These are phyloP conservation scores for Stichodactyla mertensii DNA, from an alignment of 64 coral and sea anemone species.

Conservation along the genomic window DNA sequence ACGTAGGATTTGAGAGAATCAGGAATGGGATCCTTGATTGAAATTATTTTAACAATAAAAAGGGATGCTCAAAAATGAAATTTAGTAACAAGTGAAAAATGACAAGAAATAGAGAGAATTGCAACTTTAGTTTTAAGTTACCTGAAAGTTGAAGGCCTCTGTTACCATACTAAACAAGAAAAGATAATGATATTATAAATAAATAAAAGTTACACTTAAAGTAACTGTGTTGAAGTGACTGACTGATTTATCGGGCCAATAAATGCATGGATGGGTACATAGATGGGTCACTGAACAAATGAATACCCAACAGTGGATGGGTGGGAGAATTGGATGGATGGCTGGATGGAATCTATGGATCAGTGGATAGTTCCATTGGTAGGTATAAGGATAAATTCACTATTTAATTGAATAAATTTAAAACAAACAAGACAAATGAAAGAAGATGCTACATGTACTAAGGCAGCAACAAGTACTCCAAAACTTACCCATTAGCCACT, in stretches of 20 bases:
- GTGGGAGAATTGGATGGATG: background rate
- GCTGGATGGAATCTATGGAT: background rate
- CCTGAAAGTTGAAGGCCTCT: constrained; percentile 92
- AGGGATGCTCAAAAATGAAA: no score
- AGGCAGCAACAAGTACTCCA: background rate
- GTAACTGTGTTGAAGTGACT: no score
- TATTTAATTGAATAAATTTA: background rate
- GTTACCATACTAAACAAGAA: constrained; percentile 55
- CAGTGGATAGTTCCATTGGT: background rate
- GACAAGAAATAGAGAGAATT: no score
- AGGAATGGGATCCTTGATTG: no score
- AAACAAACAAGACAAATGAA: background rate
- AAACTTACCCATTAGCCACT: constrained; percentile 70
- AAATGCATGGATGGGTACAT: background rate
- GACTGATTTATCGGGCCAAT: no score
- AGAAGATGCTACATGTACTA: background rate
- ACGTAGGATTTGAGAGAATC: no score
- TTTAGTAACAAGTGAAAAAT: no score
- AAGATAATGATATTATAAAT: background rate
- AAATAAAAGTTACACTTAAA: background rate
- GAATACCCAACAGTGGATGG: background rate
- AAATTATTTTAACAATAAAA: background rate
- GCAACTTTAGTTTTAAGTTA: background rate
- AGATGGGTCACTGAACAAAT: background rate
- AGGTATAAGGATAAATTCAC: no score